phyloP scores from a whole-genome alignment of 1,140 invertebrate species.

The Apolygus lucorum region DNA sequence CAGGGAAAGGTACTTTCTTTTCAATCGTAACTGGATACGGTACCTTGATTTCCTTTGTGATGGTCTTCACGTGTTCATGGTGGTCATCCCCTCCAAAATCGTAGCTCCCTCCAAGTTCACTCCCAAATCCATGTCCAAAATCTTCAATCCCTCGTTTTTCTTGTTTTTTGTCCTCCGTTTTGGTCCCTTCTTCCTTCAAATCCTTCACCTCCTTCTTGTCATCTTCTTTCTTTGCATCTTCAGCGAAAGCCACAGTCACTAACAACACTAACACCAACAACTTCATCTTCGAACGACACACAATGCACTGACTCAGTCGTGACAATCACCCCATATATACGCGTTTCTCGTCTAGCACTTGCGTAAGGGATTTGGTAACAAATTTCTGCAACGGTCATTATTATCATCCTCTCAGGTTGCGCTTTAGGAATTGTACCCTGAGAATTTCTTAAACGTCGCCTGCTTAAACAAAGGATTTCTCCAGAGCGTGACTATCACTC shows the following conservation, averaged over 20 bases:
- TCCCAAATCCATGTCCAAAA: not conserved
- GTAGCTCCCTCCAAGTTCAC: not conserved
- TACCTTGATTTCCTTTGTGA: slow-evolving; percentile 49
- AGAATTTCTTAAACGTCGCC: not conserved
- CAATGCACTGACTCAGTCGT: not conserved
- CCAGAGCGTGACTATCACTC: not conserved
- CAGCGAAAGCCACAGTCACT: not conserved
- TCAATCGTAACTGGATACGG: slow-evolving; percentile 21
- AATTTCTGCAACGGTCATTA: not conserved
- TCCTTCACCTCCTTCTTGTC: not conserved
- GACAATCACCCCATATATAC: not conserved
- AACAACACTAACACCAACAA: not conserved
- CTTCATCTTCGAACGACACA: not conserved
- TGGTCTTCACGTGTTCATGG: slow-evolving; percentile 56
- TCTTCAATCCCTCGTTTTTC: slow-evolving; percentile 18
- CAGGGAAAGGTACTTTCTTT: slow-evolving; percentile 40
- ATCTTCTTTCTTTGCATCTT: not conserved
- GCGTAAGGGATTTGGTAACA: not conserved
- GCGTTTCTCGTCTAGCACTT: not conserved
- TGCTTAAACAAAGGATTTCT: not conserved
- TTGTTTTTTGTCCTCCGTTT: slow-evolving; percentile 20
- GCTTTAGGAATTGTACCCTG: not conserved
- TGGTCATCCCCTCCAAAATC: not conserved
- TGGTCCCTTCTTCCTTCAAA: too few relatives aligned
- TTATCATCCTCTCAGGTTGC: not conserved